Percentiles rank a stretch among this genome's conserved stretches.
These are phyloP conservation scores for Meloe dianella DNA, from an alignment of 2,888 invertebrate genomes.

Conservation along the genomic window DNA sequence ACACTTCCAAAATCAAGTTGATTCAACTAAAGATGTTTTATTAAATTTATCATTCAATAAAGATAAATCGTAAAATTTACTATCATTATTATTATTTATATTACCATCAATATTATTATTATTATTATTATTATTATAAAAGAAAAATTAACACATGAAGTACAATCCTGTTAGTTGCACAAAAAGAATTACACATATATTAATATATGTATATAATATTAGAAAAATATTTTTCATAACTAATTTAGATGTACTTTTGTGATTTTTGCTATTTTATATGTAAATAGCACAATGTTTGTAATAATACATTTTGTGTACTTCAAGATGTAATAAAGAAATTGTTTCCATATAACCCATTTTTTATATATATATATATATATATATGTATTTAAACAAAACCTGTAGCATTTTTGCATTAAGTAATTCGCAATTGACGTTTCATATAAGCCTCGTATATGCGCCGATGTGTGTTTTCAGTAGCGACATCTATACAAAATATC, in stretches of 20 bases:
- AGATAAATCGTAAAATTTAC: slow-evolving; percentile 47
- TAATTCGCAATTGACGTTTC: no score
- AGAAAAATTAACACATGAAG: slow-evolving; percentile 45
- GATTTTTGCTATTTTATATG: slow-evolving; percentile 44
- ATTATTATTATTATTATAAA: neutral
- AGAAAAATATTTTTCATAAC: slow-evolving; percentile 51
- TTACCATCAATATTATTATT: neutral
- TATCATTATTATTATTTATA: neutral
- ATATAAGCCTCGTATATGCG: neutral
- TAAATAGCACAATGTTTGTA: slow-evolving; percentile 41
- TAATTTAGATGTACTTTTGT: slow-evolving; percentile 42
- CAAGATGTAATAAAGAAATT: slow-evolving; percentile 44
- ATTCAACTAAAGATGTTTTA: slow-evolving; percentile 55
- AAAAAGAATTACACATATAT: slow-evolving; percentile 26
- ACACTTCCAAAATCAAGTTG: slow-evolving; percentile 53
- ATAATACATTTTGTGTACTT: slow-evolving; percentile 42
- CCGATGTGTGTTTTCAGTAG: neutral
- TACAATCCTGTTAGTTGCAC: slow-evolving; percentile 55
- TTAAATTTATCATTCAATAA: slow-evolving; percentile 55
- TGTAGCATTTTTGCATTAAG: no score
- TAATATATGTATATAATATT: slow-evolving; percentile 32
- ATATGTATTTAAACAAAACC: no score
- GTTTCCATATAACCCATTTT: slow-evolving; percentile 38
- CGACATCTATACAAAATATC: neutral
- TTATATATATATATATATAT: no score